phyloP scores from a whole-genome alignment of 2,888 invertebrate genomes.

The Lymantria monacha region DNA sequence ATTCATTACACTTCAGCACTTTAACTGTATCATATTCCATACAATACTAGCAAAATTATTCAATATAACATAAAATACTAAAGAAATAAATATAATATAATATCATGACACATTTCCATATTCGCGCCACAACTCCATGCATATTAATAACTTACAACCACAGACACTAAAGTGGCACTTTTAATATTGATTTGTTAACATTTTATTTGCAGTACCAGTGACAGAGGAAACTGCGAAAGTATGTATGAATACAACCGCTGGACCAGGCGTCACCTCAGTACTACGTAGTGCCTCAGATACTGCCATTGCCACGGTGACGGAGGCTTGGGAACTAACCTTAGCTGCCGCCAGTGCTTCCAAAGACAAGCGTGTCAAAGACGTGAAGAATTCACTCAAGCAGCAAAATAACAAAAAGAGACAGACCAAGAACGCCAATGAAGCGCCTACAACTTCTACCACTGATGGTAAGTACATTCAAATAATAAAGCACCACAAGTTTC shows the following conservation, averaged over 20 bases:
- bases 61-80: too few relatives aligned
- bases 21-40: too few relatives aligned
- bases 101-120: too few relatives aligned
- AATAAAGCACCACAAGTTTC: background rate
- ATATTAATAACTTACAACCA: too few relatives aligned
- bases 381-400: constrained; percentile 84
- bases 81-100: too few relatives aligned
- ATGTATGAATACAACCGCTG: constrained; percentile 30
- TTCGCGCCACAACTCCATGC: too few relatives aligned
- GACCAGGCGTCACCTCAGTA: constrained; percentile 80
- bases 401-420: constrained; percentile 65
- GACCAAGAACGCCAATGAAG: constrained; percentile 48
- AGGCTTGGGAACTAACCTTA: constrained; percentile 90
- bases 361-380: constrained; percentile 93
- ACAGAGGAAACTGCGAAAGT: constrained; percentile 55
- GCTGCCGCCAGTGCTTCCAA: constrained; percentile 94
- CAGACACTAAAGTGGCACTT: too few relatives aligned
- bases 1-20: too few relatives aligned
- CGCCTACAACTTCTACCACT: constrained; percentile 44
- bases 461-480: constrained; percentile 45
- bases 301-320: constrained; percentile 91
- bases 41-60: too few relatives aligned
- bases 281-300: constrained; percentile 86
- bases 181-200: too few relatives aligned
- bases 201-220: constrained; percentile 49